Evolutionary conservation across 2,888 invertebrate genomes (phyloP).

Genomic region (Zaprionus bogoriensis): DNA sequence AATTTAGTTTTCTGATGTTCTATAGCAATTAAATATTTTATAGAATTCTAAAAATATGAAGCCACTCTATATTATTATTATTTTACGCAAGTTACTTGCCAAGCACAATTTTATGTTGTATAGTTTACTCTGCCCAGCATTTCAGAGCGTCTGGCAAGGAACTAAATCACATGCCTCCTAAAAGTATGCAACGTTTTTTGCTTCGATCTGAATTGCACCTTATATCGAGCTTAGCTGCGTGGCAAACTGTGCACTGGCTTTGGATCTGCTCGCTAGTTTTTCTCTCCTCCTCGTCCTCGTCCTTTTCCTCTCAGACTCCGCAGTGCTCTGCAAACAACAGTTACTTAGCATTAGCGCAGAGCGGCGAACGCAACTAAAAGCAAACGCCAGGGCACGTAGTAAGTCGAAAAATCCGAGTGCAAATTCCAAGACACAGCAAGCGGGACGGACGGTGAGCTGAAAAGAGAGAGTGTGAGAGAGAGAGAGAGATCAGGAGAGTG

Average conservation of each 20-base stretch:
- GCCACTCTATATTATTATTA: no score
- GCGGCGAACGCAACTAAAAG: slow-evolving; percentile 64
- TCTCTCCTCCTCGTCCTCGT: slow-evolving; percentile 8
- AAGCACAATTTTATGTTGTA: no score
- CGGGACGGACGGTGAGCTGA: not conserved
- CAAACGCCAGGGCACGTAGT: slow-evolving; percentile 72
- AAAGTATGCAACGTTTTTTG: slow-evolving; percentile 26
- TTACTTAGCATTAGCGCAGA: slow-evolving; percentile 70
- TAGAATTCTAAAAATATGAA: no score
- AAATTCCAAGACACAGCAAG: slow-evolving; percentile 45
- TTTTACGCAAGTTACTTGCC: no score
- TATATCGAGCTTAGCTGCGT: slow-evolving; percentile 30
- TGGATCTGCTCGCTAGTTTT: slow-evolving; percentile 8
- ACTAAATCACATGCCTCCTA: slow-evolving; percentile 3
- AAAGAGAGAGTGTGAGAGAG: no score
- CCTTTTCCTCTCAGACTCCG: no score
- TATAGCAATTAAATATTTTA: no score
- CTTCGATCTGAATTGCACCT: slow-evolving; percentile 39
- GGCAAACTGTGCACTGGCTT: slow-evolving; percentile 29
- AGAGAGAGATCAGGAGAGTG: no score
- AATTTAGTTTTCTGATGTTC: no score
- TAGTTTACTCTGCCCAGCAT: no score
- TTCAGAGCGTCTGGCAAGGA: no score
- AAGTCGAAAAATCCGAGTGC: slow-evolving; percentile 64
- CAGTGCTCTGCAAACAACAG: slow-evolving; percentile 61